These are phyloP conservation scores for Crotalus tigris DNA, from an alignment of 2,113 vertebrate species.

Conservation along the genomic window DNA sequence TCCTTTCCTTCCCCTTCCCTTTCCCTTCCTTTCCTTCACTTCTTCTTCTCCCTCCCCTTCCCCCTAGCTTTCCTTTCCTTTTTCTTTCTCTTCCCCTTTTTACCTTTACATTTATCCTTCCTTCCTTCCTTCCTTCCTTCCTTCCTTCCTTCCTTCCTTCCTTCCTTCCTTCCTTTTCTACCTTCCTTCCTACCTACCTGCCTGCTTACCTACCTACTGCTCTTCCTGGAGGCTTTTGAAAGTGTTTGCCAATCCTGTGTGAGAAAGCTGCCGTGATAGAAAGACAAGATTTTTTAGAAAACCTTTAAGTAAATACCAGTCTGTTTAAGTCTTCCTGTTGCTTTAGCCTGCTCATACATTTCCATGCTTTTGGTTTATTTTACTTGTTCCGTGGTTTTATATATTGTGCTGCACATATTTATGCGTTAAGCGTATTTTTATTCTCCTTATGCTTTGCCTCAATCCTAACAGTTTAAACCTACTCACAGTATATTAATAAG, in stretches of 20 bases:
- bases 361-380: background rate
- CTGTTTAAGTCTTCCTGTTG: background rate
- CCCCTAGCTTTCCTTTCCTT: too few relatives aligned
- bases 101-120: too few relatives aligned
- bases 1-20: accelerated
- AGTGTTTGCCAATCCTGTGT: background rate
- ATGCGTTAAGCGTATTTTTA: background rate
- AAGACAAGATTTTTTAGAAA: background rate
- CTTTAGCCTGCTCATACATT: background rate
- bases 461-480: background rate
- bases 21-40: too few relatives aligned
- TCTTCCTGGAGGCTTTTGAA: background rate
- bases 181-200: too few relatives aligned
- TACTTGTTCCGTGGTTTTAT: background rate
- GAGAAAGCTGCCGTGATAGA: background rate
- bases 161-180: too few relatives aligned
- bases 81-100: too few relatives aligned
- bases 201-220: background rate
- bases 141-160: too few relatives aligned
- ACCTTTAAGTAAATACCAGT: background rate
- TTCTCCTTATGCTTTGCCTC: background rate
- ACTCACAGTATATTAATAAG: background rate
- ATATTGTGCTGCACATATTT: background rate
- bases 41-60: too few relatives aligned
- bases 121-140: too few relatives aligned